Evolutionary conservation across 2,888 invertebrate species (phyloP).

Genomic region (Cordylochernes scorpioides): DNA sequence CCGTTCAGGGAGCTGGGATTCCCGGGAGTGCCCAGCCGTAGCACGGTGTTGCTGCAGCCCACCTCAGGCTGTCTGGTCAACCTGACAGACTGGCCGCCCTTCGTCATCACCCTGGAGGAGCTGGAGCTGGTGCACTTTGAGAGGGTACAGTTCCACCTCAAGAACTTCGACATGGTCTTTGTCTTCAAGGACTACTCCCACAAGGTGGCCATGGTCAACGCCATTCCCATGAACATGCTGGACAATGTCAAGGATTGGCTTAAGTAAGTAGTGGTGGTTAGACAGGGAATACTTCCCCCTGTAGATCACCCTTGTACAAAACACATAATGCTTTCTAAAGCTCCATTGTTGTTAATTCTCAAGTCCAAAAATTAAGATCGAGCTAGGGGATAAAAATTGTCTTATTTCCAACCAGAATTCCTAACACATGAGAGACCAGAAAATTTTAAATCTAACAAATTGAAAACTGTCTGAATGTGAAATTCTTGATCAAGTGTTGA

Average conservation of each 20-base stretch:
- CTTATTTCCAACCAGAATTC: no score
- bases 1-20: conserved; percentile 95
- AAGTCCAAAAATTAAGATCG: neutral
- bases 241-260: conserved; percentile 99
- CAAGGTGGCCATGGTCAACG: conserved; percentile 86
- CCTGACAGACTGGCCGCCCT: conserved; percentile 95
- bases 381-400: no score
- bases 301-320: no score
- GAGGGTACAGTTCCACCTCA: conserved; percentile 87
- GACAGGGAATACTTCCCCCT: no score
- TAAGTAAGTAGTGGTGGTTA: conserved; percentile 43
- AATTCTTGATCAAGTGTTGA: no score
- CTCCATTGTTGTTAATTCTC: neutral
- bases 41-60: conserved; percentile 81
- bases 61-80: conserved; percentile 93
- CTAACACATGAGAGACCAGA: no score
- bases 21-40: conserved; percentile 85
- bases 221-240: conserved; percentile 96
- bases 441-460: no score
- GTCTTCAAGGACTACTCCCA: conserved; percentile 91
- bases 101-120: conserved; percentile 89
- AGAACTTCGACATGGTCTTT: conserved; percentile 99
- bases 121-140: conserved; percentile 96
- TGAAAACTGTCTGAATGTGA: no score
- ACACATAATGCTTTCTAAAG: no score